phyloP scores from a whole-genome alignment of 2,113 vertebrate species.

The Bostrychus sinensis region DNA sequence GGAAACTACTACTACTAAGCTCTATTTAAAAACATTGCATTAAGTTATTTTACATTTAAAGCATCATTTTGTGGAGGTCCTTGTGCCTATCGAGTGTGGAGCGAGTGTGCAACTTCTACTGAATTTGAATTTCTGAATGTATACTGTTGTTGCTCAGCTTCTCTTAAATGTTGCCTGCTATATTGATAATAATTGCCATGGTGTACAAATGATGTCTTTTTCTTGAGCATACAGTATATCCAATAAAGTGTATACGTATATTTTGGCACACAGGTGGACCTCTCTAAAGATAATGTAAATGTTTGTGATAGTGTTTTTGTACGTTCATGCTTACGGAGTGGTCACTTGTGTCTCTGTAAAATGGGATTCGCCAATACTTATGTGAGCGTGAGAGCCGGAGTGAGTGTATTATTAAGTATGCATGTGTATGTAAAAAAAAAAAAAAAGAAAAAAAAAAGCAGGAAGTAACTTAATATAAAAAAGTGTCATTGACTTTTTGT shows the following conservation, averaged over 20 bases:
- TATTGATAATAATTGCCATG: slow-evolving; percentile 60
- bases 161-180: slow-evolving; percentile 73
- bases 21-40: neutral
- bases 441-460: slow-evolving; percentile 35
- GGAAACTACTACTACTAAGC: neutral
- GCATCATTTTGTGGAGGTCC: neutral
- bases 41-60: neutral
- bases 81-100: slow-evolving; percentile 27
- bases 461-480: slow-evolving; percentile 49
- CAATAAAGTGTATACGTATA: slow-evolving; percentile 56
- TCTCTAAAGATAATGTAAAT: slow-evolving; percentile 63
- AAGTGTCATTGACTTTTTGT: slow-evolving; percentile 46
- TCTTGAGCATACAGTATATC: slow-evolving; percentile 52
- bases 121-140: slow-evolving; percentile 74
- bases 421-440: slow-evolving; percentile 48
- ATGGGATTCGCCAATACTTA: neutral
- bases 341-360: slow-evolving; percentile 3
- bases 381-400: slow-evolving; percentile 25
- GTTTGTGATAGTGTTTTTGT: slow-evolving; percentile 70
- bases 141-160: slow-evolving; percentile 68
- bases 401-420: slow-evolving; percentile 42
- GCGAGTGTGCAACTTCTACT: slow-evolving; percentile 35
- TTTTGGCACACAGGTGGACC: slow-evolving; percentile 64
- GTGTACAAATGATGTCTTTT: slow-evolving; percentile 77
- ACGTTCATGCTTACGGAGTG: slow-evolving; percentile 57